Evolutionary conservation across 2,888 invertebrate species (phyloP).

Genomic region (Anagyrus pseudococci): DNA sequence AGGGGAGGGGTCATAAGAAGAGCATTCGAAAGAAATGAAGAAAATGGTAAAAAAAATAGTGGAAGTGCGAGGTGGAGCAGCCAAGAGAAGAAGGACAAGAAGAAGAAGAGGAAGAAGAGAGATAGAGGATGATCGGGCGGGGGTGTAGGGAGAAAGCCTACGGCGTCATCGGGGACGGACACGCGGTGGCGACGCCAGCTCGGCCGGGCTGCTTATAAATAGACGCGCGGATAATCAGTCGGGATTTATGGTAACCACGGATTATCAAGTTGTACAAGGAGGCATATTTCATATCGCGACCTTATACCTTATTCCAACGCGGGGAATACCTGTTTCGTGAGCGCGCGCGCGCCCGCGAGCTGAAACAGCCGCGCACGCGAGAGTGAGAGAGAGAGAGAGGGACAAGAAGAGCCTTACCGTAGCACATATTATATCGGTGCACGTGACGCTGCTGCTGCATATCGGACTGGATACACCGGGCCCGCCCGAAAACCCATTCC

Average conservation of each 20-base stretch:
- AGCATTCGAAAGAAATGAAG: background rate
- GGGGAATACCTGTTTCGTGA: conserved; percentile 55
- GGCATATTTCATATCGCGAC: conserved; percentile 61
- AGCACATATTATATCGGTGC: background rate
- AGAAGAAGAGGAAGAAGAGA: conserved; percentile 38
- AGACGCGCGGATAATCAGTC: conserved; percentile 61
- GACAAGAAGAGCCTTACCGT: background rate
- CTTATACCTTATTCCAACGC: conserved; percentile 59
- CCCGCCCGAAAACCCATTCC: too few species aligned
- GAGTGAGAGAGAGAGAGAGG: background rate
- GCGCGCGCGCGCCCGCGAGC: conserved; percentile 32
- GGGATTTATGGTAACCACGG: conserved; percentile 63
- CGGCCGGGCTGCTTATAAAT: conserved; percentile 59
- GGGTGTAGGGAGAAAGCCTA: conserved; percentile 41
- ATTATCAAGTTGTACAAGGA: conserved; percentile 63
- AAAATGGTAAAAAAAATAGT: conserved; percentile 16
- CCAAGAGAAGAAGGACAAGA: conserved; percentile 15
- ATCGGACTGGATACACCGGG: background rate
- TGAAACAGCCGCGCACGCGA: background rate
- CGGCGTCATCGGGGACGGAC: too few species aligned
- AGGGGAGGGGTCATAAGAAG: background rate
- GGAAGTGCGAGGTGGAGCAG: conserved; percentile 19
- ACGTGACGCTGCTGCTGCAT: background rate
- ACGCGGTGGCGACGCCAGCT: too few species aligned
- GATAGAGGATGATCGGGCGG: conserved; percentile 25